Evolutionary conservation across 2,797 vertebrate genomes (phyloP), one percentile per base, ranked within the genome.

Genomic region (Gambusia yucatana): DNA sequence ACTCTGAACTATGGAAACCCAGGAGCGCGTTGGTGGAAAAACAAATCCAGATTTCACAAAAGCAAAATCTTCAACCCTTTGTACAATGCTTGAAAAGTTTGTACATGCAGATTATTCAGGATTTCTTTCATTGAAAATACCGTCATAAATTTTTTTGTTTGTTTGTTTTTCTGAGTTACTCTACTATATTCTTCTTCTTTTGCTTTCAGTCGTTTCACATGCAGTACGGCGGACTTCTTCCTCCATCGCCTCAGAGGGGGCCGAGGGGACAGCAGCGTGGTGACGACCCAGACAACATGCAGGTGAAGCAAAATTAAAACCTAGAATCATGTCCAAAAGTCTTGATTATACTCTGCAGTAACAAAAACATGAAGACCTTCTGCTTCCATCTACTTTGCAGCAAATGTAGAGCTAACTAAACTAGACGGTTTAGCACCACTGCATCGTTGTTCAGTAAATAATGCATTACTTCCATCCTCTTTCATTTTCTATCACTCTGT

Each of bases 201-300:
- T 46, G n/a, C 46, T 76, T 57, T 72, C 84, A 95, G 95, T 41
- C 94, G 0, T 90, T 93, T 55, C 92, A 96, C 89, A 90, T 85
- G 82, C 95, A 96, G 78, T 41, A 95, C 10, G 89, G 86, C 1
- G 95, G 91, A 39, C 89, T 94, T 41, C 84, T 96, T 44, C 96
- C 96, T 36, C 89, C 92, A 0, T 96, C 95, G 70, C 96, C 97
- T 93, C 96, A 91, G 78, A 93, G 97, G 79, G 92, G 95, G 1
- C 96, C 96, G 81, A 92, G 95, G 59, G 95, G 93, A 28, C 97
- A 94, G 46, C 95, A 91, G 78, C 95, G 95, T 3, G 95, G 93
- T 47, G 96, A 98, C 4, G 96, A 97, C 44, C 94, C 93, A 0
- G 97, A 96, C 75, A 96, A 94, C 89, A 77, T 94, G 80, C 97